These are phyloP conservation scores for Limenitis arthemis DNA, from an alignment of 2,888 invertebrate species.

Conservation along the genomic window DNA sequence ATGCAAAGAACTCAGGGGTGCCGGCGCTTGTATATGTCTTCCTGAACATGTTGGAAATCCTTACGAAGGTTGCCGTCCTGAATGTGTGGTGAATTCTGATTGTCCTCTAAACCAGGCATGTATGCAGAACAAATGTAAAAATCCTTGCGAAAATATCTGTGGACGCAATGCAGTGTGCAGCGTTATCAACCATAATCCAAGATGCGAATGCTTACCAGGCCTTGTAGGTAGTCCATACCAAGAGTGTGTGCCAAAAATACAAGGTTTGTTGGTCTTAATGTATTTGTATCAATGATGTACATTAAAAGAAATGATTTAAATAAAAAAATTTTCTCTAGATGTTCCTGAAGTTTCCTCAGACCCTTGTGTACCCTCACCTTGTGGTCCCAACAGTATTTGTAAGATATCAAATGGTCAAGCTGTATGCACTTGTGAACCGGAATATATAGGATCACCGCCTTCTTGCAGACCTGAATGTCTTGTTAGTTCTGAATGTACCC, in stretches of 20 bases:
- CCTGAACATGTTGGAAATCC: constrained; percentile 82
- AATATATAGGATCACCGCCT: constrained; percentile 77
- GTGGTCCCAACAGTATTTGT: constrained; percentile 83
- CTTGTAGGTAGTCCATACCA: constrained; percentile 75
- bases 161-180: constrained; percentile 81
- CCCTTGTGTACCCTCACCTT: constrained; percentile 83
- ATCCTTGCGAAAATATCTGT: constrained; percentile 83
- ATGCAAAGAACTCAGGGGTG: constrained; percentile 77
- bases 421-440: constrained; percentile 79
- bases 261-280: constrained; percentile 36
- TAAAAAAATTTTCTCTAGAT: constrained; percentile 31
- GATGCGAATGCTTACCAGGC: constrained; percentile 76
- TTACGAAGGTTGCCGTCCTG: constrained; percentile 83
- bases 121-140: constrained; percentile 79
- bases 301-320: no score
- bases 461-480: constrained; percentile 77
- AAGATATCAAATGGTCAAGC: constrained; percentile 78
- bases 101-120: constrained; percentile 81
- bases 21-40: constrained; percentile 79
- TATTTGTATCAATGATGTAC: no score
- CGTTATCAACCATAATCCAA: constrained; percentile 79
- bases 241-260: constrained; percentile 57
- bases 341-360: constrained; percentile 46
- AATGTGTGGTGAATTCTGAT: constrained; percentile 81
- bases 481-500: constrained; percentile 75